Evolutionary conservation across 2,797 vertebrate genomes (phyloP), one percentile per base, ranked within the genome.

Genomic region (Paedocypris micromegethes): DNA sequence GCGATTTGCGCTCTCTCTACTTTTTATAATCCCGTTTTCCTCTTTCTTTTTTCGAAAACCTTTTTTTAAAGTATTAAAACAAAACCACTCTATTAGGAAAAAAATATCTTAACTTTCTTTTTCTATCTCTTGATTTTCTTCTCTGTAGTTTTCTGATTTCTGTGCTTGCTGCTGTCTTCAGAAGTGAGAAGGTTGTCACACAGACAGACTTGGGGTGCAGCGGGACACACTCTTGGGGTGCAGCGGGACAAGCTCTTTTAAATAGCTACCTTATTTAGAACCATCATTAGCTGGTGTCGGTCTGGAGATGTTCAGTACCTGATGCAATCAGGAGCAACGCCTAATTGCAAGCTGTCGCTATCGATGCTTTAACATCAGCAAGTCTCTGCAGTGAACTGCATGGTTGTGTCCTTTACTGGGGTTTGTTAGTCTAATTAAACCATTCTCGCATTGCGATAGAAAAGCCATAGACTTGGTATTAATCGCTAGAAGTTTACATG

Each of bases 261-360:
- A 50, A 65, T 39, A 58, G 68, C 74, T 76, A 54, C 67, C 77
- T 78, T 75, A 81, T 78, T 74, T 75, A 78, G 73, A 58, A 60
- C 48, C 59, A 73, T 76, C 66, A 69, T 74, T 72, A 72, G 59
- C 56, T 41, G 57, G 68, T 72, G 76, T 75, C 77, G 73, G 64
- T 66, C 67, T 60, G 74, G 71, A 75, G 59, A 71, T 69, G 77
- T 75, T 72, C 70, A 71, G 69, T 66, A 70, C 75, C 75, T 81
- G 80, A 81, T 69, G 80, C 80, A 81, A 81, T 66, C 62, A 72
- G 68, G 64, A 66, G 78, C 68, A 81, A 81, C 69, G 70, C 63
- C 71, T 75, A 80, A 75, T 78, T 77, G 65, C 54, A 75, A 69
- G 66, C 58, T 66, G 54, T 75, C 69, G 58, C 59, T 62, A 66